A percentile compares a stretch with the other conserved stretches of the same genome.
These are phyloP conservation scores for Polia nebulosa DNA, from an alignment of 2,888 invertebrate species.

Conservation along the genomic window DNA sequence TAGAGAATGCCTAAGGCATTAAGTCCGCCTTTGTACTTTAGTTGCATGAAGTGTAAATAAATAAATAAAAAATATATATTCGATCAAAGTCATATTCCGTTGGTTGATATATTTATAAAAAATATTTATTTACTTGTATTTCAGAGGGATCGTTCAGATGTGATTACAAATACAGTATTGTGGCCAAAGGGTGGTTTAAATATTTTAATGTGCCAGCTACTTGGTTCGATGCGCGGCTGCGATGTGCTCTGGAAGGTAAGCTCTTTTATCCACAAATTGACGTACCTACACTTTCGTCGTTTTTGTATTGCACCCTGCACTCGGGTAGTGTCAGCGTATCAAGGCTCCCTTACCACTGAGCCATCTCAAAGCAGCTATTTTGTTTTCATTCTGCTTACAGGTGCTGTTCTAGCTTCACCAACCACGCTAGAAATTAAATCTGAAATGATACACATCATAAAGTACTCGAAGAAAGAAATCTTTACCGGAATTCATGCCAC, in stretches of 20 bases:
- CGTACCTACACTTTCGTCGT: not conserved
- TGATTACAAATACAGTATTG: constrained; percentile 42
- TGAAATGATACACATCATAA: constrained; percentile 41
- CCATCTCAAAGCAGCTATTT: not conserved
- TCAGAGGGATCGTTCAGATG: constrained; percentile 36
- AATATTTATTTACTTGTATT: not conserved
- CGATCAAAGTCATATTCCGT: no score
- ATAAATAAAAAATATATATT: no score
- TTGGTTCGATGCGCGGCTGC: constrained; percentile 37
- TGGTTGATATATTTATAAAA: no score
- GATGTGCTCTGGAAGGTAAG: constrained; percentile 43
- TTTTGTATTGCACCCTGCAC: not conserved
- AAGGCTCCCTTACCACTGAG: no score
- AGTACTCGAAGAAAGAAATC: constrained; percentile 17
- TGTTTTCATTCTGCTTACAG: constrained; percentile 14
- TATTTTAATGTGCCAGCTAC: constrained; percentile 26
- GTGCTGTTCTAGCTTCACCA: constrained; percentile 50
- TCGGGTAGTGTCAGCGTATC: not conserved
- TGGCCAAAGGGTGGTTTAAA: constrained; percentile 37
- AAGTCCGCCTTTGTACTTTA: no score
- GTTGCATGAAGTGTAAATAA: no score
- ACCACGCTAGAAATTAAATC: constrained; percentile 23
- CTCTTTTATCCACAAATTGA: not conserved
- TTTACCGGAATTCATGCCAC: constrained; percentile 59
- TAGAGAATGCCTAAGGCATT: no score